Evolutionary conservation across 2,113 vertebrate genomes (phyloP).

Genomic region (Ivindomyrus marchei): DNA sequence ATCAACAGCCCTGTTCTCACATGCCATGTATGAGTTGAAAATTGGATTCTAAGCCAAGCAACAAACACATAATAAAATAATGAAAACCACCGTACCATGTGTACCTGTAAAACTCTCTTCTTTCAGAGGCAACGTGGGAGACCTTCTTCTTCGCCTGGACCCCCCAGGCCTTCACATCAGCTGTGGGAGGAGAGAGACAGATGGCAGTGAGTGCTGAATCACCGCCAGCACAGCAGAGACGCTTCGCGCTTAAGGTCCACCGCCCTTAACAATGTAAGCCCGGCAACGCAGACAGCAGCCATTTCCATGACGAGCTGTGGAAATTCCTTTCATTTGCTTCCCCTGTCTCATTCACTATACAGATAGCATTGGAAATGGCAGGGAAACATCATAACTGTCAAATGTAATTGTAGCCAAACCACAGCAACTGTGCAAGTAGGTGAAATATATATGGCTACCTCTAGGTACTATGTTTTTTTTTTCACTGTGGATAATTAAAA

Average conservation of each 20-base stretch:
- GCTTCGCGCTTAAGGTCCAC: not conserved
- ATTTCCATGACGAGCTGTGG: conserved; percentile 49
- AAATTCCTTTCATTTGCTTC: conserved; percentile 49
- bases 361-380: conserved; percentile 43
- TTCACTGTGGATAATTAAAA: conserved; percentile 44
- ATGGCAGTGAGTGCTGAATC: not conserved
- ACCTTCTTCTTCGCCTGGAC: conserved; percentile 34
- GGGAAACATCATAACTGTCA: conserved; percentile 21
- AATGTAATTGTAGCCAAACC: conserved; percentile 29
- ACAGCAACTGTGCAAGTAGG: conserved; percentile 27
- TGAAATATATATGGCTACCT: conserved; percentile 38
- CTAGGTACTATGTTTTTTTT: conserved; percentile 23
- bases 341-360: conserved; percentile 45
- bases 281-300: conserved; percentile 45
- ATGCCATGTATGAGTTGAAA: not conserved
- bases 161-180: conserved; percentile 55
- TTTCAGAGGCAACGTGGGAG: conserved; percentile 46
- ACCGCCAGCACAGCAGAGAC: not conserved
- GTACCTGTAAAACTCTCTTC: conserved; percentile 51
- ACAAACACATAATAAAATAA: conserved; percentile 26
- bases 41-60: not conserved
- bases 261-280: not conserved
- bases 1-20: not conserved
- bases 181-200: conserved; percentile 41
- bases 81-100: conserved; percentile 53